These are phyloP conservation scores for Montipora sp. DNA, from an alignment of 64 coral and sea anemone species.

Conservation along the genomic window DNA sequence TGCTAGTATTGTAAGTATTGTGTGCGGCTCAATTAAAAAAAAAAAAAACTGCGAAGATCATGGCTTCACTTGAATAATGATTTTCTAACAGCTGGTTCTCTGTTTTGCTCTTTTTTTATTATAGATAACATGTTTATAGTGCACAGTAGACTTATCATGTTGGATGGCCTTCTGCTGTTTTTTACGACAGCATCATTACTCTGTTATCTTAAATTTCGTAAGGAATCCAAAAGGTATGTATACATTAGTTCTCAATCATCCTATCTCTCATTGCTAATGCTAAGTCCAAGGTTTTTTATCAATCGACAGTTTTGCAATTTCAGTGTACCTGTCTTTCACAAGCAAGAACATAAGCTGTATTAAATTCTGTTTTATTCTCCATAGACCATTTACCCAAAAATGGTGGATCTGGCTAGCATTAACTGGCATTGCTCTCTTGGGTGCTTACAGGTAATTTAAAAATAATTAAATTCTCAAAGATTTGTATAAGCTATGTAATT, in stretches of 20 bases:
- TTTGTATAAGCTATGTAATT: background rate
- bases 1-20: too few relatives aligned
- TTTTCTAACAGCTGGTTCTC: too few relatives aligned
- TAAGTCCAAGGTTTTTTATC: too few relatives aligned
- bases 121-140: constrained; percentile 97
- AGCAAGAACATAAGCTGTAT: background rate
- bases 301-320: background rate
- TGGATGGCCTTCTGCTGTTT: constrained; percentile 85
- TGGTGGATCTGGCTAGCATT: constrained; percentile 91
- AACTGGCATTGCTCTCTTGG: constrained; percentile 64
- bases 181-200: constrained; percentile 84
- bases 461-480: background rate
- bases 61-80: too few relatives aligned
- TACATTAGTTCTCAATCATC: background rate
- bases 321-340: background rate
- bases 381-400: constrained; percentile 70
- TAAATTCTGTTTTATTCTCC: background rate
- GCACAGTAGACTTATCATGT: constrained; percentile 88
- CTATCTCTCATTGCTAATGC: background rate
- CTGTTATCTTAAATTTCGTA: constrained; percentile 93
- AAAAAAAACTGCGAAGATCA: too few relatives aligned
- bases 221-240: constrained; percentile 60
- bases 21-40: too few relatives aligned
- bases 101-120: background rate
- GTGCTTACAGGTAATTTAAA: constrained; percentile 72